Conservation (phyloP, 2,888 invertebrate genomes). For the Leucoma salicis region DNA sequence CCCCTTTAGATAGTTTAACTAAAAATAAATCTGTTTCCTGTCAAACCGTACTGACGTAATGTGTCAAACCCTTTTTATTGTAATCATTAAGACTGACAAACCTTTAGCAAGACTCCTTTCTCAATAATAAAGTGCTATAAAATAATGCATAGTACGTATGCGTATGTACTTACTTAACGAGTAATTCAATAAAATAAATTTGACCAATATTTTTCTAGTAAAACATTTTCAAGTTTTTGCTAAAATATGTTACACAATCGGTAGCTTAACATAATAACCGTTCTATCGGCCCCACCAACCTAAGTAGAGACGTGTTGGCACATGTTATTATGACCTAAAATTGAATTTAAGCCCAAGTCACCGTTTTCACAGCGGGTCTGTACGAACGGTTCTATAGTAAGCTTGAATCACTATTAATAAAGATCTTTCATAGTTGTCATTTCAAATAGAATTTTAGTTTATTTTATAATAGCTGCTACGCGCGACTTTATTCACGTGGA, state of each 20-base stretch:
- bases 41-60: neutral
- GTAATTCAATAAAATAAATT: neutral
- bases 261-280: conserved; percentile 9
- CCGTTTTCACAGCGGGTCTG: conserved; percentile 31
- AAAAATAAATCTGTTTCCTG: neutral
- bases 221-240: neutral
- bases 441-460: too few species aligned
- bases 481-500: too few species aligned
- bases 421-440: too few species aligned
- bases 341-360: conserved; percentile 25
- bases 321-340: conserved; percentile 32
- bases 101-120: neutral
- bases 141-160: neutral
- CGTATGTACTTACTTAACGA: too few species aligned
- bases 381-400: conserved; percentile 16
- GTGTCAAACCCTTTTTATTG: neutral
- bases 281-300: conserved; percentile 1
- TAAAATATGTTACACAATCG: neutral
- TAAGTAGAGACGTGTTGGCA: conserved; percentile 11
- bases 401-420: too few species aligned
- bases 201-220: neutral
- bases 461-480: too few species aligned
- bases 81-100: neutral
- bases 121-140: neutral
- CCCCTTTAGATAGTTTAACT: neutral